Base-by-base conservation (phyloP, 2,888 invertebrate genomes). In the Camptogramma bilineatum region DNA sequence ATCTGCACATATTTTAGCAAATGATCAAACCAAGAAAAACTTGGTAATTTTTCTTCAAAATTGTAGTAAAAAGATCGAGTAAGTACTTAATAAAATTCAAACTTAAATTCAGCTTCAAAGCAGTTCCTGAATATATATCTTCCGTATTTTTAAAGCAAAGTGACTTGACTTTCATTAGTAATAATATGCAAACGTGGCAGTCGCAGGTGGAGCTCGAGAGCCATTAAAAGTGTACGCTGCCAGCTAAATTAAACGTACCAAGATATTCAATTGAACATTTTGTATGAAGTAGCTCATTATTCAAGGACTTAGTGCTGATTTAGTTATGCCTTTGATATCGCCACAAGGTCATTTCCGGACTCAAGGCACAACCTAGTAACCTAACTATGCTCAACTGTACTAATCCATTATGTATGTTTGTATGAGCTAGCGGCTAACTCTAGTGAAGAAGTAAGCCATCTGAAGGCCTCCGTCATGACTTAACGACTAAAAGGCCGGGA, bases 121-220 rank as follows among this genome's bases (percentile, higher is more conserved):
- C 44, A 44, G 48, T 48, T 44, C 16, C 44, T 13, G 44, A 7
- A 44, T 44, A n/a, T 42, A 47, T 55, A 7, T 56, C 39, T 39
- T 21, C 17, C 48, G 47, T 53, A 47, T 48, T 60, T 60, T 60
- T 53, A 46, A 46, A 52, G 60, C 47, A 50, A 57, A 56, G 47
- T 51, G 47, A 57, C 47, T 62, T 57, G 42, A 57, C 65, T 69
- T 70, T 75, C 74, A 80, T 79, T 75, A 74, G 78, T 74, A 79
- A 80, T 78, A 78, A 78, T 72, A 80, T 80, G 78, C 78, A 78
- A 78, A 80, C 73, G 81, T 74, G 76, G 73, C 73, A 73, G 75
- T 70, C 76, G 72, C 80, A 79, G 75, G 75, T 81, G 77, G 69
- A 69, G 73, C 70, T 68, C 70, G 74, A 73, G 74, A 73, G 73